Base-by-base conservation (phyloP, 2,797 vertebrate genomes). In the Bufotes viridis region DNA sequence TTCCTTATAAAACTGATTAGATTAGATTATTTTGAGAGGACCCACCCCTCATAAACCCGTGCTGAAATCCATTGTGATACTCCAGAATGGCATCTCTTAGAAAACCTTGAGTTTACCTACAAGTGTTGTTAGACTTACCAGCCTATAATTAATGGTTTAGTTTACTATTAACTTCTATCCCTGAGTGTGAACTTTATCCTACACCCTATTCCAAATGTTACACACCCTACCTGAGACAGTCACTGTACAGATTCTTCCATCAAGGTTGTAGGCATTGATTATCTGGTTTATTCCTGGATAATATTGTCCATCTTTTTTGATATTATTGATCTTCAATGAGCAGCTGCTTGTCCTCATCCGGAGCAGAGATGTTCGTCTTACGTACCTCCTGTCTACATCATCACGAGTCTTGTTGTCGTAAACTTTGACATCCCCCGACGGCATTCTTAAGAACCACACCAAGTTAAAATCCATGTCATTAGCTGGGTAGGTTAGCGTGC, bases 251-350 rank as follows among this genome's bases (percentile, higher is more conserved):
- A 63, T 7, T 18, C 6, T n/a, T 58, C 9, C 11, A 17, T 20
- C 20, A 7, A 87, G 60, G 3, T 9, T 29, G 18, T 24, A 26
- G 15, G 81, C 82, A 55, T 78, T 78, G 42, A 83, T 83, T 2
- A 49, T 22, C 42, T 14, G 11, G 78, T 49, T 83, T 42, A 87
- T 78, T 58, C 87, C 87, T 13, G 81, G 81, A 78, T 42, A 83
- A 24, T 67, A 87, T 11, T 18, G 0, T 60, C 34, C 81, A 0
- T 9, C 10, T 5, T 57, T 42, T 14, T 29, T 29, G 13, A 83
- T 61, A 60, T 83, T 34, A 8, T 78, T 58, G 18, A 87, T 83
- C 60, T 24, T 58, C 72, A 87, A 29, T 0, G 87, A 42, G 72
- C 87, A 87, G 60, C 29, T 57, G 17, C 26, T 58, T 42, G 11